Conservation (phyloP, 2,113 vertebrate genomes). For the Antechinus stuartii region DNA sequence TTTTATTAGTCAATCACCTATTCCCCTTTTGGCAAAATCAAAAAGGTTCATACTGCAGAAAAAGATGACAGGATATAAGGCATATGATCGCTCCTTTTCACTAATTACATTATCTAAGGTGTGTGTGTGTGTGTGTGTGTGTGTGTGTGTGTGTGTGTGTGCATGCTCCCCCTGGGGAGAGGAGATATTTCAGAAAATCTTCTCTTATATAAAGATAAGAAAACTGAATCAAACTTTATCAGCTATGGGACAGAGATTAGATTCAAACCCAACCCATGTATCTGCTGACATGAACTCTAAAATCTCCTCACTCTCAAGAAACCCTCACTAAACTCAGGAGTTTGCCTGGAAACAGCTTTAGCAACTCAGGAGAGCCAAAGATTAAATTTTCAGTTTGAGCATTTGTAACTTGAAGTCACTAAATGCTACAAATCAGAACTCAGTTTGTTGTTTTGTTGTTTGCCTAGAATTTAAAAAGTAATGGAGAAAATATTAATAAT, state of each 20-base stretch:
- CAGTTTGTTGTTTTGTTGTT: background rate
- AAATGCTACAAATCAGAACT: background rate
- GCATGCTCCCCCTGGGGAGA: too few species aligned
- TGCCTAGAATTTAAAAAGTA: background rate
- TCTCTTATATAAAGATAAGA: background rate
- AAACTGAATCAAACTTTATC: background rate
- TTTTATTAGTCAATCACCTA: background rate
- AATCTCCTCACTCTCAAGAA: background rate
- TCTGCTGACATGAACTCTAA: background rate
- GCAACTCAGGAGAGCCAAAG: background rate
- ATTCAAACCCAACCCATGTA: background rate
- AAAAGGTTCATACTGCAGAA: background rate
- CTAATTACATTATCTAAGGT: background rate
- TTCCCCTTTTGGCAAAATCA: background rate
- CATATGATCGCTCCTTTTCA: background rate
- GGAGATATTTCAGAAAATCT: background rate
- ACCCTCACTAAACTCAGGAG: background rate
- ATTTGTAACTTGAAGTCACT: background rate
- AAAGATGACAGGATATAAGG: background rate
- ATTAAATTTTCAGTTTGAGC: background rate
- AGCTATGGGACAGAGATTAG: background rate
- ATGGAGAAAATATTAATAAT: background rate
- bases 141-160: too few species aligned
- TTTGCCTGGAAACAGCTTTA: background rate
- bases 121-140: background rate